Conservation (phyloP, 2,113 vertebrate species). For the Carassius gibelio region DNA sequence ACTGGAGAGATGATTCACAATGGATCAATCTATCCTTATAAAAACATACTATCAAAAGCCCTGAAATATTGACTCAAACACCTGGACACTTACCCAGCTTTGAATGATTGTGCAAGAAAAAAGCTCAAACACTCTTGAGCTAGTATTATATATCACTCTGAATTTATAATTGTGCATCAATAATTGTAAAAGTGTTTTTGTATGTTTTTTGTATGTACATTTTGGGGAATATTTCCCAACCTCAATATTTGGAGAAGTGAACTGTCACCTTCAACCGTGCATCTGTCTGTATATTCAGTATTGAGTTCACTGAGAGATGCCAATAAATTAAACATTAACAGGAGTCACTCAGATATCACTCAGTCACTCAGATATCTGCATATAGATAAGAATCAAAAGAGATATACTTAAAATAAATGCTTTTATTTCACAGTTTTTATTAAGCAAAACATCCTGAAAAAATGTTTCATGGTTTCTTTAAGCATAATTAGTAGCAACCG, state of each 20-base stretch:
- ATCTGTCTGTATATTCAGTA: background rate
- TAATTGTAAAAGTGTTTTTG: background rate
- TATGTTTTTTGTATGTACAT: no score
- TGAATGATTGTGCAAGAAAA: background rate
- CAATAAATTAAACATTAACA: conserved; percentile 10
- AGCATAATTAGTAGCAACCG: background rate
- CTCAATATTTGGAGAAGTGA: background rate
- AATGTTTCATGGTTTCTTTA: background rate
- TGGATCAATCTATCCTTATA: conserved; percentile 21
- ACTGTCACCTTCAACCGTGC: background rate
- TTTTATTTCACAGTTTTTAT: background rate
- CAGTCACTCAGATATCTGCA: background rate
- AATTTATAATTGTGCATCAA: background rate
- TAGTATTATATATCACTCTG: background rate
- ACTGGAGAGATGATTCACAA: conserved; percentile 19
- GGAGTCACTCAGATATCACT: background rate
- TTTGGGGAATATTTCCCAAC: background rate
- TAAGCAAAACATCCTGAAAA: no score
- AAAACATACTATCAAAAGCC: background rate
- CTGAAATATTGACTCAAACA: conserved; percentile 3
- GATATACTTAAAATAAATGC: no score
- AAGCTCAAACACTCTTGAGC: background rate
- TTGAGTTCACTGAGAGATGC: background rate
- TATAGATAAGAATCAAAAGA: background rate
- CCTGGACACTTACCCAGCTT: background rate